phyloP scores from a whole-genome alignment of 37 sponge, comb jelly and placozoan genomes.

The Cladorhizidae sp. region DNA sequence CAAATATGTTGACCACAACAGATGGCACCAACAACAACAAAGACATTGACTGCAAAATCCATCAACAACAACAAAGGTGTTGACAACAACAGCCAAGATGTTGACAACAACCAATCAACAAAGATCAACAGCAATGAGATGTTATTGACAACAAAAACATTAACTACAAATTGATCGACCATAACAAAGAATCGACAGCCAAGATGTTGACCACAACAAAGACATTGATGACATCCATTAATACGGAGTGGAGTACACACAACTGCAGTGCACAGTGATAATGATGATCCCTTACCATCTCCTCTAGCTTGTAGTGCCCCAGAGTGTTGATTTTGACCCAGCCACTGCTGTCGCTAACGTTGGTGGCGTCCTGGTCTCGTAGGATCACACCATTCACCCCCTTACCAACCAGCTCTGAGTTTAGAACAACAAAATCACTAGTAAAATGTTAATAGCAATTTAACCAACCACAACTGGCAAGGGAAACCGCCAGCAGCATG shows the following conservation, averaged over 20 bases:
- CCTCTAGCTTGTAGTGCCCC: conserved; percentile 84
- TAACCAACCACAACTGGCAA: too few species aligned
- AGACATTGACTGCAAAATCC: not conserved
- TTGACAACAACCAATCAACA: too few species aligned
- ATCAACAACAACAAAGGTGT: not conserved
- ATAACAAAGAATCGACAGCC: too few species aligned
- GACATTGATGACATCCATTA: too few species aligned
- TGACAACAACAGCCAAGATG: not conserved
- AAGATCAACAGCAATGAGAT: too few species aligned
- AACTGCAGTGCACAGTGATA: not conserved
- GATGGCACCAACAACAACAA: too few species aligned
- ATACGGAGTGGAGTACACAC: not conserved
- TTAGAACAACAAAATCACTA: not conserved
- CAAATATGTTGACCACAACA: too few species aligned
- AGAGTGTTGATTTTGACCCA: conserved; percentile 95
- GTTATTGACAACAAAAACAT: too few species aligned
- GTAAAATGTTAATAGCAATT: too few species aligned
- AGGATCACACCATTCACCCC: conserved; percentile 50
- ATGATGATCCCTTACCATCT: conserved; percentile 60
- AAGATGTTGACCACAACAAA: too few species aligned
- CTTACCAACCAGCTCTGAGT: conserved; percentile 3
- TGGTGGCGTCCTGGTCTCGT: conserved; percentile 83
- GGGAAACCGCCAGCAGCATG: too few species aligned
- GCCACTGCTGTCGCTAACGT: conserved; percentile 57
- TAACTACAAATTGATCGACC: too few species aligned